Percentiles rank a stretch among this genome's conserved stretches.
These are phyloP conservation scores for Lethenteron reissneri DNA, from an alignment of 2,113 vertebrate genomes.

Conservation along the genomic window DNA sequence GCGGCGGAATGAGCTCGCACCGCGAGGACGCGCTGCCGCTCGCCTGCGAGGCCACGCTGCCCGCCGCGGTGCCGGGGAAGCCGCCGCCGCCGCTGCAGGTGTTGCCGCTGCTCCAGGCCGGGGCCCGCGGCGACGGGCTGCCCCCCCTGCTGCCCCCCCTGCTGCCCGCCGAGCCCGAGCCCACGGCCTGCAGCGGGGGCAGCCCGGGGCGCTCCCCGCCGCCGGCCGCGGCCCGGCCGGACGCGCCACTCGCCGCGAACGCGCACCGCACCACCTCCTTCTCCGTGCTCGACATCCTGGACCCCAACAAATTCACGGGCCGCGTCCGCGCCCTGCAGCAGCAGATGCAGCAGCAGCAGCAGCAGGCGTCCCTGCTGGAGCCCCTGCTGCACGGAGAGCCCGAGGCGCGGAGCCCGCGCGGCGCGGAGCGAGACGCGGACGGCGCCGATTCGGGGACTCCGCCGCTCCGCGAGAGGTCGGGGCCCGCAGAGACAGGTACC, in stretches of 20 bases:
- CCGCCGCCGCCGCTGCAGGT: too few species aligned
- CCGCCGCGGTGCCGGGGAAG: too few species aligned
- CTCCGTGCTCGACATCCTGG: slow-evolving; percentile 89
- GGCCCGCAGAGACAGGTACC: too few species aligned
- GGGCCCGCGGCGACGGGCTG: not conserved
- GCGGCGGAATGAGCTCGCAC: too few species aligned
- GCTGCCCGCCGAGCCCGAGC: not conserved
- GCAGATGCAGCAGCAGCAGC: too few species aligned
- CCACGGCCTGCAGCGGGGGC: slow-evolving; percentile 26
- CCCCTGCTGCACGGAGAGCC: slow-evolving; percentile 11
- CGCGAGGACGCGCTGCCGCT: too few species aligned
- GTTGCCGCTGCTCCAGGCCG: too few species aligned
- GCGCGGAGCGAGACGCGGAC: slow-evolving; percentile 24
- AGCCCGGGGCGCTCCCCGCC: slow-evolving; percentile 27
- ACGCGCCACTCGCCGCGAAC: slow-evolving; percentile 20
- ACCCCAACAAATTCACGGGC: slow-evolving; percentile 67
- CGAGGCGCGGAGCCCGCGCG: slow-evolving; percentile 21
- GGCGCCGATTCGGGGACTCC: slow-evolving; percentile 13
- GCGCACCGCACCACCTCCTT: slow-evolving; percentile 73
- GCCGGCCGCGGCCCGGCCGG: slow-evolving; percentile 35
- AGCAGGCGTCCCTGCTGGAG: too few species aligned
- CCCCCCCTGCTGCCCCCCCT: not conserved
- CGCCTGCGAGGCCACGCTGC: too few species aligned
- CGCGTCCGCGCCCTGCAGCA: slow-evolving; percentile 17
- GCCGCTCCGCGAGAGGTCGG: too few species aligned